Base-by-base conservation (phyloP, 2,888 invertebrate species). In the Eretmocerus hayati region DNA sequence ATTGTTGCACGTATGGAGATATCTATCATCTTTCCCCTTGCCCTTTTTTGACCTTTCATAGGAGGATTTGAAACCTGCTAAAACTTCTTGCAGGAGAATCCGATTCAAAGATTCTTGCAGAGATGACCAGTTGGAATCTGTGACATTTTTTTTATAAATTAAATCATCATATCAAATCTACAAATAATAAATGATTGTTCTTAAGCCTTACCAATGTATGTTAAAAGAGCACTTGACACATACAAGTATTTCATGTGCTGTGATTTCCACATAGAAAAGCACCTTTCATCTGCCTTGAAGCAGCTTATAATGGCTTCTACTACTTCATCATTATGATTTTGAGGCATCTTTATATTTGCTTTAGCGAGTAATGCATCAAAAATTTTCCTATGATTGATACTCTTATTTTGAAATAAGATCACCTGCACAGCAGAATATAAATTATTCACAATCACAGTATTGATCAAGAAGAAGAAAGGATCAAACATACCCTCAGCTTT, bases 241-340 rank as follows among this genome's bases (percentile, higher is more conserved):
- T 77, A 75, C 19, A 81, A 74, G 61, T 85, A 78, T 62, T 81
- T 83, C 23, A 77, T 71, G 69, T 87, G 85, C 42, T 82, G 67
- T 58, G 83, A 82, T 59, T 77, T 76, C 87, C 87, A 87, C 0
- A 77, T 75, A 39, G 76, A 76, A 58, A 83, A 82, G 59, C 82
- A 81, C 1, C 79, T 78, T 53, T 78, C 76, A 56, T 87, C 85
- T 42, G 73, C 72, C 20, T 67, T 67, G 33, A 87, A 71, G 62
- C 85, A 83, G 52, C 77, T 76, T 5, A 80, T 70, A 37, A 87
- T 66, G 55, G 79, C 76, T 42, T 78, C 76, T 39, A 80, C 74
- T 50, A 86, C 71, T 63, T 84, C 82, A 42, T 74, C 71, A 58
- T 65, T 77, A 66, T 67, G 75, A 40, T 52, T 71, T 65, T 63